phyloP scores from a whole-genome alignment of 2,888 invertebrate species.

The Alloscopus bannaensis region DNA sequence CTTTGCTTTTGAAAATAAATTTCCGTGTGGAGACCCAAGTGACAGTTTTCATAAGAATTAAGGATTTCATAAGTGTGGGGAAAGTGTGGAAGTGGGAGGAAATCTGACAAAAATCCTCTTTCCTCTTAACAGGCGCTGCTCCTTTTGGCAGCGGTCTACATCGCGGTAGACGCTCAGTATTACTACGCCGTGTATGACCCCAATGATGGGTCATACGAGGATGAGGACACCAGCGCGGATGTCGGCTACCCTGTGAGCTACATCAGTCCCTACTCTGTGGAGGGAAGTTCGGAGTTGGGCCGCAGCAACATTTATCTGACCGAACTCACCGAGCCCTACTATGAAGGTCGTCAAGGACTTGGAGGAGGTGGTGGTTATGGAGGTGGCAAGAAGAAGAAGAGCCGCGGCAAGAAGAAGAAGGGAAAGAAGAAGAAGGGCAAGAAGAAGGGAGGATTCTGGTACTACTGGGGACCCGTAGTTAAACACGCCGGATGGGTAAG shows the following conservation, averaged over 20 bases:
- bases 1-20: conserved; percentile 1
- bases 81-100: conserved; percentile 29
- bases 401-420: conserved; percentile 41
- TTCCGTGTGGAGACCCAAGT: too few relatives aligned
- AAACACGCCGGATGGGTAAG: conserved; percentile 55
- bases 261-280: conserved; percentile 31
- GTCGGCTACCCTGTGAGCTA: conserved; percentile 36
- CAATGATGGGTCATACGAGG: conserved; percentile 41
- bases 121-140: conserved; percentile 69
- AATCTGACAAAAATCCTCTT: conserved; percentile 7
- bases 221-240: conserved; percentile 39
- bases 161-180: conserved; percentile 71
- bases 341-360: conserved; percentile 47
- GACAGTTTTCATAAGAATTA: too few relatives aligned
- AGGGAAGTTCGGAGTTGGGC: conserved; percentile 34
- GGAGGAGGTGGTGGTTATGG: conserved; percentile 41
- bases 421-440: conserved; percentile 49
- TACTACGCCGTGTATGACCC: conserved; percentile 55
- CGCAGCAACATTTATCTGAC: conserved; percentile 61
- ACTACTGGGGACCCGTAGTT: conserved; percentile 72
- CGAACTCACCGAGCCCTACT: conserved; percentile 56
- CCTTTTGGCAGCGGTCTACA: conserved; percentile 71
- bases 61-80: too few relatives aligned
- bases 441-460: conserved; percentile 73
- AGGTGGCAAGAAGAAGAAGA: conserved; percentile 47